Evolutionary conservation across 30 jellyfish, hydroid and myxozoan genomes (phyloP).

Genomic region (Sanderia malayensis): DNA sequence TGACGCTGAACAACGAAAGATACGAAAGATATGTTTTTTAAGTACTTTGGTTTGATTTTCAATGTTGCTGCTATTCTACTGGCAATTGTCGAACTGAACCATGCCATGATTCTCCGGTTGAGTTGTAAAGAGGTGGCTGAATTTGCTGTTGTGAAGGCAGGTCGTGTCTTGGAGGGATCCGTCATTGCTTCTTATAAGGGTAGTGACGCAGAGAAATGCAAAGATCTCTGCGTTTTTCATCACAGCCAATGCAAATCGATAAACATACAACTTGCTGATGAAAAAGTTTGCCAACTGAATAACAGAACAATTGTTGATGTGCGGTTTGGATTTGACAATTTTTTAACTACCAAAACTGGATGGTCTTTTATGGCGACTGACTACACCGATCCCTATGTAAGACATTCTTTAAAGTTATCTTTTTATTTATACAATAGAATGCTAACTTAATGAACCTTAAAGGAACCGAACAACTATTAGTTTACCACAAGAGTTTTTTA

Average conservation of each 20-base stretch:
- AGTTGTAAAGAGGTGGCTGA: conserved; percentile 28
- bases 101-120: conserved; percentile 30
- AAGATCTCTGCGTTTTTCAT: conserved; percentile 22
- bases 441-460: neutral
- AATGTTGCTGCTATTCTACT: no score
- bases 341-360: conserved; percentile 4
- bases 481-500: neutral
- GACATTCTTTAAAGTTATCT: neutral
- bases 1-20: no score
- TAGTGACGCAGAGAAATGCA: conserved; percentile 20
- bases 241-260: conserved; percentile 28
- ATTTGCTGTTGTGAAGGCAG: conserved; percentile 17
- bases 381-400: conserved; percentile 8
- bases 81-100: no score
- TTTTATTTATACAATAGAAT: neutral
- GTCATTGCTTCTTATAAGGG: conserved; percentile 26
- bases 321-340: neutral
- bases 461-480: neutral
- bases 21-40: no score
- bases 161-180: conserved; percentile 21
- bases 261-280: conserved; percentile 13
- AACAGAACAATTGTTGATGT: conserved; percentile 32
- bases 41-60: no score
- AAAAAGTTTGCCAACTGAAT: conserved; percentile 33
- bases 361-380: conserved; percentile 50